A percentile compares a stretch with the other conserved stretches of the same genome.
Conservation (phyloP, 2,888 invertebrate genomes). For the Nezara viridula region DNA sequence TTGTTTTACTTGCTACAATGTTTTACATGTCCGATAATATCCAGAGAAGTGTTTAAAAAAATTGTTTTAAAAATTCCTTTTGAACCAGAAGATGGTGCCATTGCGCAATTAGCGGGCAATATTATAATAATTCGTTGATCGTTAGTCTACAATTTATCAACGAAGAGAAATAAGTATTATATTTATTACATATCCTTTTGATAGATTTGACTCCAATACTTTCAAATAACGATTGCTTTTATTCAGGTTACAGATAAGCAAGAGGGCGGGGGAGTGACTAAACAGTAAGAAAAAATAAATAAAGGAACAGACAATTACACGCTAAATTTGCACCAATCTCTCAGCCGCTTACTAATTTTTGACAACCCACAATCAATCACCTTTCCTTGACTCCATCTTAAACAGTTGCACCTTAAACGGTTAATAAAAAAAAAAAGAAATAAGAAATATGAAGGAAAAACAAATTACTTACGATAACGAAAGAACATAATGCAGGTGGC, state of each 20-base stretch:
- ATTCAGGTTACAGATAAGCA: not conserved
- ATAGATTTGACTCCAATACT: too few species aligned
- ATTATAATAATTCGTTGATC: too few species aligned
- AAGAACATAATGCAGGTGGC: slow-evolving; percentile 62
- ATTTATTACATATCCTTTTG: too few species aligned
- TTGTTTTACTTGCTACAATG: too few species aligned
- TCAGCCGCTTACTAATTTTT: slow-evolving; percentile 16
- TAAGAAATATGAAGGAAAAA: slow-evolving; percentile 35
- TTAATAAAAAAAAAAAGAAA: slow-evolving; percentile 22
- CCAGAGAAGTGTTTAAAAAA: too few species aligned
- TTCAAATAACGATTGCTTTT: not conserved
- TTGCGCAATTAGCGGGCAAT: too few species aligned
- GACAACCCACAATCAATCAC: slow-evolving; percentile 31
- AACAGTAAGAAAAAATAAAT: not conserved
- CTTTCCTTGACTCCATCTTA: slow-evolving; percentile 3
- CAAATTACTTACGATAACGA: slow-evolving; percentile 43
- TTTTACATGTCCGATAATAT: too few species aligned
- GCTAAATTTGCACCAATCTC: slow-evolving; percentile 36
- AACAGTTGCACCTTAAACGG: slow-evolving; percentile 42
- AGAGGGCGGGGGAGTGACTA: not conserved
- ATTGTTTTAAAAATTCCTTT: too few species aligned
- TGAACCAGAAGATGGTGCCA: too few species aligned
- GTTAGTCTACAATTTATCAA: too few species aligned
- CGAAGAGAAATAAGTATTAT: too few species aligned
- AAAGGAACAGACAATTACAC: slow-evolving; percentile 16